Percentiles rank a stretch among this genome's conserved stretches.
phyloP scores from a whole-genome alignment of 2,888 invertebrate genomes.

The Halictus ligatus region DNA sequence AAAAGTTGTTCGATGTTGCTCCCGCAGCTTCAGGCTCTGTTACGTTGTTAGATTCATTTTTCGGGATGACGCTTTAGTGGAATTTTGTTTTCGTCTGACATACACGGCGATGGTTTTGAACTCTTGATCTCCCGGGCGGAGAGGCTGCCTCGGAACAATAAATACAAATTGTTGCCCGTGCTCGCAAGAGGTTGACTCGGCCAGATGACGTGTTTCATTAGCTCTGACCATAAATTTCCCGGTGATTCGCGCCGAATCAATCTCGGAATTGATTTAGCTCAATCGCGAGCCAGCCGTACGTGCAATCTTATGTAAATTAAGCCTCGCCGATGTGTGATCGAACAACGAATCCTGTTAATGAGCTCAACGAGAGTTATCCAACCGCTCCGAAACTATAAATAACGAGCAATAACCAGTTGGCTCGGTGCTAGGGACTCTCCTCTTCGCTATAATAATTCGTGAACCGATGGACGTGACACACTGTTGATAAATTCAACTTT shows the following conservation, averaged over 20 bases:
- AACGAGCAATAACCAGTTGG: not conserved
- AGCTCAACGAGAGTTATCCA: constrained; percentile 29
- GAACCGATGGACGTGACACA: not conserved
- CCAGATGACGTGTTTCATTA: constrained; percentile 32
- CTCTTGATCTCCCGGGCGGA: not conserved
- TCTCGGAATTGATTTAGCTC: constrained; percentile 34
- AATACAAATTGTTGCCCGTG: constrained; percentile 13
- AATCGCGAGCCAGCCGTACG: constrained; percentile 30
- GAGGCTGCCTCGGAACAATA: constrained; percentile 2
- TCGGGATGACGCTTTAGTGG: not conserved
- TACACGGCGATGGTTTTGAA: not conserved
- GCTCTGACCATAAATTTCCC: constrained; percentile 18
- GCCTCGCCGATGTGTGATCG: constrained; percentile 1
- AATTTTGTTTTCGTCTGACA: not conserved
- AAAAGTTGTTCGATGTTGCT: too few relatives aligned
- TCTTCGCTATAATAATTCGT: not conserved
- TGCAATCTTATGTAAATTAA: constrained; percentile 30
- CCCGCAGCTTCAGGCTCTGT: too few relatives aligned
- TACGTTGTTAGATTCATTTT: not conserved
- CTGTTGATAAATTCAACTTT: not conserved
- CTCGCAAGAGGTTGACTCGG: constrained; percentile 2
- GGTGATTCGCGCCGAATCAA: constrained; percentile 35
- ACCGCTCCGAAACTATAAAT: constrained; percentile 13
- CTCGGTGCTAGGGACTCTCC: not conserved
- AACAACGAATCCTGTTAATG: constrained; percentile 21